Base-by-base conservation (phyloP, 2,888 invertebrate genomes). In the Tillus elongatus region DNA sequence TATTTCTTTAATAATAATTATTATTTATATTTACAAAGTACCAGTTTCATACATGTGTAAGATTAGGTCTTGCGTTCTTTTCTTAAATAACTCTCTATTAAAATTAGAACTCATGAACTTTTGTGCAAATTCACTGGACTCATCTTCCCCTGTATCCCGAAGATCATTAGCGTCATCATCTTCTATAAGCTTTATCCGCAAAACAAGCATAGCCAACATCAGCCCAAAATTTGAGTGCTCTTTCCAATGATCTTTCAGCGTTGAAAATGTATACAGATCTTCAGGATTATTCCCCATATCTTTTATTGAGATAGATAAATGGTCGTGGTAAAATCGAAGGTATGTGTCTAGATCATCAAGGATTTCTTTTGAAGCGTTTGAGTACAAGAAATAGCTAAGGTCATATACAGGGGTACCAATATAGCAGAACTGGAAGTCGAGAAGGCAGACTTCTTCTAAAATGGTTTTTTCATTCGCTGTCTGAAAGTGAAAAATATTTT, bases 21-120 rank as follows among this genome's bases (percentile, higher is more conserved):
- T n/a, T n/a, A n/a, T n/a, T n/a, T n/a, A n/a, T n/a, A n/a, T 8
- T 19, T n/a, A 19, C 24, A 19, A 19, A 19, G 24, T n/a, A 19
- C n/a, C 24, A n/a, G n/a, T 19, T n/a, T 19, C 24, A n/a, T 19
- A 8, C 24, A 19, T 19, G n/a, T 19, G 24, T 19, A 19, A 19
- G n/a, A 19, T 19, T 19, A 19, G 6, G n/a, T 19, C 24, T n/a
- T n/a, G 6, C 6, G n/a, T 8, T 19, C 24, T 19, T 19, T 19
- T 19, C n/a, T 19, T n/a, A 19, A 8, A 19, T 19, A 8, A 6
- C 24, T 8, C n/a, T n/a, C n/a, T n/a, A n/a, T n/a, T n/a, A n/a
- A n/a, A n/a, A n/a, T n/a, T n/a, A n/a, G n/a, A n/a, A n/a, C n/a
- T n/a, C n/a, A n/a, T n/a, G n/a, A n/a, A n/a, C n/a, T n/a, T n/a